Conservation (phyloP, 2,888 invertebrate species). For the Chymomyza fuscimana region DNA sequence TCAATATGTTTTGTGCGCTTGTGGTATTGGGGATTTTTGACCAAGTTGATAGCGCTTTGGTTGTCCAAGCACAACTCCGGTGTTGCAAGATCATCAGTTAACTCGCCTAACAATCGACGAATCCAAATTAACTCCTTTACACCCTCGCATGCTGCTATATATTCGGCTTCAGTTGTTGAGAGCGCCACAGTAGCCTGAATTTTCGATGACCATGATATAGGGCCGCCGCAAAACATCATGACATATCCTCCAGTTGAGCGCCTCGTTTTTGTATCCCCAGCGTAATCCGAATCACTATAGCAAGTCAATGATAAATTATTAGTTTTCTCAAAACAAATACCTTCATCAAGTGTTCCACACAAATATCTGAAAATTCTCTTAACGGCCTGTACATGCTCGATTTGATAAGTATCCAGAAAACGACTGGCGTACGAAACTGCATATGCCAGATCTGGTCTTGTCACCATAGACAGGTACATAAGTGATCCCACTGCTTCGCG, state of each 20-base stretch:
- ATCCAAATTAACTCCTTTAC: not conserved
- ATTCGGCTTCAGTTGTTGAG: not conserved
- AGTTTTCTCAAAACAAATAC: too few species aligned
- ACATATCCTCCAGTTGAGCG: too few species aligned
- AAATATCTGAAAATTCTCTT: not conserved
- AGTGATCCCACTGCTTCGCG: conserved; percentile 37
- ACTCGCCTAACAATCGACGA: not conserved
- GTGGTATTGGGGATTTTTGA: not conserved
- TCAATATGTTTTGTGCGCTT: conserved; percentile 5
- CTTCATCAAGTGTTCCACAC: too few species aligned
- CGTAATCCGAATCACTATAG: too few species aligned
- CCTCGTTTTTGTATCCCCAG: not conserved
- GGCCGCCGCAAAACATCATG: too few species aligned
- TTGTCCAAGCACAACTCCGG: not conserved
- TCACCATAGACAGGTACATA: conserved; percentile 26
- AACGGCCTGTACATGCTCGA: conserved; percentile 8
- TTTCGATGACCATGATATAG: not conserved
- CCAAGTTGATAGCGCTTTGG: not conserved
- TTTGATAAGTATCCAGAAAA: conserved; percentile 1
- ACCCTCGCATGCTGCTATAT: not conserved
- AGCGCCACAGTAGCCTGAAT: not conserved
- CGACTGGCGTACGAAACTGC: conserved; percentile 14
- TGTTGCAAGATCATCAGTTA: not conserved
- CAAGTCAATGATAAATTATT: too few species aligned
- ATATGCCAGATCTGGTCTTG: conserved; percentile 25